Conservation (phyloP, 1,140 invertebrate genomes). For the Matsumurasca onukii region DNA sequence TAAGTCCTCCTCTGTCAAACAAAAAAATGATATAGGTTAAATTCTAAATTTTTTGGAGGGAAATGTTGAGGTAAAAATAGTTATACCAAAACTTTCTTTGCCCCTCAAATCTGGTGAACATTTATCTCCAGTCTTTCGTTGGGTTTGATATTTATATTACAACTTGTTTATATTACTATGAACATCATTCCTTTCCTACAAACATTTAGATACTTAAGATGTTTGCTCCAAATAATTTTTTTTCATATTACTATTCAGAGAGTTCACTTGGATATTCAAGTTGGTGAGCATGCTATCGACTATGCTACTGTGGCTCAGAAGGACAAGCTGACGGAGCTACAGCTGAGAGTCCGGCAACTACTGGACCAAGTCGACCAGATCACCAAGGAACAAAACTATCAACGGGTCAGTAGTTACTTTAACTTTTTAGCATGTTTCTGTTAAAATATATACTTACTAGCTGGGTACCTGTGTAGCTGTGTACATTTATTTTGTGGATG, state of each 20-base stretch:
- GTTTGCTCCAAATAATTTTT: background rate
- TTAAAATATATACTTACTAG: too few relatives aligned
- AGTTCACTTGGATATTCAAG: slow-evolving; percentile 98
- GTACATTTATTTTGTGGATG: too few relatives aligned
- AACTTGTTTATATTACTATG: too few relatives aligned
- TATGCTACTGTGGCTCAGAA: slow-evolving; percentile 97
- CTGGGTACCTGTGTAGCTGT: too few relatives aligned
- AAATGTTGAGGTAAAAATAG: too few relatives aligned
- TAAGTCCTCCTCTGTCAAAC: slow-evolving; percentile 49
- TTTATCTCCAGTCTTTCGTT: too few relatives aligned
- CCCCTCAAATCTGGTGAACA: too few relatives aligned
- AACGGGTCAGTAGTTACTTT: slow-evolving; percentile 69
- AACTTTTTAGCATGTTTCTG: too few relatives aligned
- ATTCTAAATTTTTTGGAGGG: background rate
- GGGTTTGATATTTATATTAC: too few relatives aligned
- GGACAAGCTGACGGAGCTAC: slow-evolving; percentile 95
- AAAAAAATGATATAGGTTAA: background rate
- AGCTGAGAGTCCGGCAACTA: slow-evolving; percentile 92
- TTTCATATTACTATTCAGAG: slow-evolving; percentile 52
- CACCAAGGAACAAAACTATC: slow-evolving; percentile 99
- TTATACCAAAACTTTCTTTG: too few relatives aligned
- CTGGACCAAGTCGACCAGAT: slow-evolving; percentile 99
- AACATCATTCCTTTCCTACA: too few relatives aligned
- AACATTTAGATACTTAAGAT: too few relatives aligned
- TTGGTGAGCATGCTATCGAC: slow-evolving; percentile 98